A percentile compares a stretch with the other conserved stretches of the same genome.
These are phyloP conservation scores for Lasaia peninsularis DNA, from an alignment of 1,140 invertebrate species.

Conservation along the genomic window DNA sequence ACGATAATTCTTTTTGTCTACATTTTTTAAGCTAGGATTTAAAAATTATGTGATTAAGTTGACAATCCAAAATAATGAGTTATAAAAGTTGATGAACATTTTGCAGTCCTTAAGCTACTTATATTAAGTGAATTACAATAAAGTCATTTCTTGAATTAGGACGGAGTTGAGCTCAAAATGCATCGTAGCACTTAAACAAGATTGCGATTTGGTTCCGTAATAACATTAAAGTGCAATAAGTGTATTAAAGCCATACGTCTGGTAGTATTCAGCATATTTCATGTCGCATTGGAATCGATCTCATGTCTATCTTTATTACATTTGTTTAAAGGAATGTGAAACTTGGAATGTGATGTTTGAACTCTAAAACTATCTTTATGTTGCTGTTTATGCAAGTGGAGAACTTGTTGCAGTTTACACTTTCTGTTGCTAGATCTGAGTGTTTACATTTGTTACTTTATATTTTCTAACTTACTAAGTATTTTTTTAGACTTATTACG, in stretches of 20 bases:
- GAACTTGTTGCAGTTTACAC: background rate
- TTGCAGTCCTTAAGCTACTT: too few species aligned
- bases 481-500: too few species aligned
- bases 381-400: background rate
- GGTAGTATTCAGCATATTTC: background rate
- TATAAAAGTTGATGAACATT: too few species aligned
- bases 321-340: background rate
- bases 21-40: too few species aligned
- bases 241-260: background rate
- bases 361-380: slow-evolving; percentile 3
- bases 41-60: too few species aligned
- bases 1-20: too few species aligned
- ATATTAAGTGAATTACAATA: background rate
- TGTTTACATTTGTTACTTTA: background rate
- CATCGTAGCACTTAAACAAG: background rate
- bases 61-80: too few species aligned
- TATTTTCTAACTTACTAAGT: too few species aligned
- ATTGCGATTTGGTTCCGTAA: slow-evolving; percentile 8
- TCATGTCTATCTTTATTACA: slow-evolving; percentile 3
- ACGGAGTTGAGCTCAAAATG: background rate
- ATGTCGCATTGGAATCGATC: slow-evolving; percentile 1
- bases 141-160: background rate
- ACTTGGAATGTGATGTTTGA: background rate
- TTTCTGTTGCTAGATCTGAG: background rate
- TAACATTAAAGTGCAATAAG: background rate